phyloP scores from a whole-genome alignment of 2,113 vertebrate species.

The Microcebus murinus region DNA sequence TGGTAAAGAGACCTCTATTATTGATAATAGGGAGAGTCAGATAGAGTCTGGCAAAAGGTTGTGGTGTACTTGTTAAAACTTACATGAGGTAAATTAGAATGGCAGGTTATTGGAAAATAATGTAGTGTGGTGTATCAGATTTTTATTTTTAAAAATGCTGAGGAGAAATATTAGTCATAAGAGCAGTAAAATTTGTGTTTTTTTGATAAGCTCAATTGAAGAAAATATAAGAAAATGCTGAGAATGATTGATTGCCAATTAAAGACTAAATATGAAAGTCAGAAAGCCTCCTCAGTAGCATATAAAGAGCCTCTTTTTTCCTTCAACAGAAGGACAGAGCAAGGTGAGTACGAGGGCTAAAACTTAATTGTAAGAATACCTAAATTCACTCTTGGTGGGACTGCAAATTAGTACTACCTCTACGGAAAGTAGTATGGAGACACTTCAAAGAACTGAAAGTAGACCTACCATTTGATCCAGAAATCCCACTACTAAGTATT shows the following conservation, averaged over 20 bases:
- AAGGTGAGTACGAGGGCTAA: background rate
- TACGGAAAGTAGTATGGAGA: too few relatives aligned
- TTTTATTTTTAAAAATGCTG: background rate
- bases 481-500: too few relatives aligned
- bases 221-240: background rate
- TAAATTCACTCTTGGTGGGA: background rate
- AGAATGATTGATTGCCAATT: background rate
- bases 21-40: background rate
- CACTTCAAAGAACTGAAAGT: too few relatives aligned
- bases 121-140: background rate
- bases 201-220: background rate
- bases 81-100: background rate
- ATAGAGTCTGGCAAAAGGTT: background rate
- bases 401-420: too few relatives aligned
- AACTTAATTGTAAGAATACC: background rate
- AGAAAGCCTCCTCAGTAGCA: background rate
- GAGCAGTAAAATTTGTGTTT: background rate
- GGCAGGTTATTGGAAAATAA: background rate
- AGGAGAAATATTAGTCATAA: background rate
- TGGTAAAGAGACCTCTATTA: background rate
- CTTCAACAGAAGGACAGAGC: background rate
- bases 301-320: background rate
- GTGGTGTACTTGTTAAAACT: background rate
- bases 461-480: too few relatives aligned
- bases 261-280: background rate